A percentile compares a stretch with the other conserved stretches of the same genome.
These are phyloP conservation scores for Danio tinwini DNA, from an alignment of 2,797 vertebrate species.

Conservation along the genomic window DNA sequence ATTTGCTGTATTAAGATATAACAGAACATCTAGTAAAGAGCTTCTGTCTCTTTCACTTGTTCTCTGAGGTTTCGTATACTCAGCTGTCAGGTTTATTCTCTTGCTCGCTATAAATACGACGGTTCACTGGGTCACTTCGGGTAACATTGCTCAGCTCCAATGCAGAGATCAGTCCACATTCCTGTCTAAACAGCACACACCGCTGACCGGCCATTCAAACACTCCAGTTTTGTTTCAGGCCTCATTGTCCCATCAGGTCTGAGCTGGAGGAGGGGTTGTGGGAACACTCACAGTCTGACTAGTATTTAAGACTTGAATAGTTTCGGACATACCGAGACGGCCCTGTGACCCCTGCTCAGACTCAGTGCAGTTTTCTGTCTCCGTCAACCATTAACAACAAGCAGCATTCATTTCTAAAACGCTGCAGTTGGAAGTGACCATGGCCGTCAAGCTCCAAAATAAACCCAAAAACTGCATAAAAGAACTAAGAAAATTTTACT, in stretches of 20 bases:
- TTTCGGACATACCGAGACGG: constrained; percentile 13
- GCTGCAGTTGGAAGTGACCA: neutral
- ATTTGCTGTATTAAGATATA: neutral
- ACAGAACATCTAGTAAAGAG: neutral
- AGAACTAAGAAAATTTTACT: neutral
- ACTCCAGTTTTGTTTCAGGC: constrained; percentile 26
- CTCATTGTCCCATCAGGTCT: constrained; percentile 8
- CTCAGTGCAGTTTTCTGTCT: neutral
- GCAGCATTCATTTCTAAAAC: neutral
- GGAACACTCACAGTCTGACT: constrained; percentile 37
- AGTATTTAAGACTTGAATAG: constrained; percentile 35
- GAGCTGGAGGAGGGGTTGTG: constrained; percentile 33
- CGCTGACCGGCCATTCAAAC: constrained; percentile 17
- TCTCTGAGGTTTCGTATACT: neutral
- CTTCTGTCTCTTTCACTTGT: neutral
- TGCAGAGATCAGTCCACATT: constrained; percentile 22
- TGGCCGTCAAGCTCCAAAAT: constrained; percentile 5
- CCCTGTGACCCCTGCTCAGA: constrained; percentile 17
- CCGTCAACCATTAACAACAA: neutral
- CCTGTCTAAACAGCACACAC: neutral
- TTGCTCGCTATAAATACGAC: neutral
- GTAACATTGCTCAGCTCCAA: neutral
- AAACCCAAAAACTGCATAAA: neutral
- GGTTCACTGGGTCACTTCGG: neutral
- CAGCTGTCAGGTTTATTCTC: constrained; percentile 19